Percentiles rank a stretch among this genome's conserved stretches.
Evolutionary conservation across 92 coral and sea anemone genomes (phyloP).

Genomic region (Phenganax marumi): DNA sequence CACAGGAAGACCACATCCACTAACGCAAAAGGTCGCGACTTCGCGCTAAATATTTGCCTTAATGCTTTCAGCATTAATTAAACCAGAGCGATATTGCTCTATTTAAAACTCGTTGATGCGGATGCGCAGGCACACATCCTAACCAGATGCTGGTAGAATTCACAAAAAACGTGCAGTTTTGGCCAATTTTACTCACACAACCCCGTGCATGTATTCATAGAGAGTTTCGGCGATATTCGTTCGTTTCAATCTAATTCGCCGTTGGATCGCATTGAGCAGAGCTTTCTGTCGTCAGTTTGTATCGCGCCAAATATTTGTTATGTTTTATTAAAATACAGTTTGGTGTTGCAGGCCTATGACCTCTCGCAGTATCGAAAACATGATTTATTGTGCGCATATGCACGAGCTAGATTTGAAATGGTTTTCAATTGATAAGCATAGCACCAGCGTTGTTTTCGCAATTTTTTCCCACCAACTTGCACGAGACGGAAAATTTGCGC

Average conservation of each 20-base stretch:
- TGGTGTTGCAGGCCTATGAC: not conserved
- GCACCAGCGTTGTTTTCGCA: not conserved
- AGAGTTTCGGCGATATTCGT: not conserved
- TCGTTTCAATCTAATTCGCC: not conserved
- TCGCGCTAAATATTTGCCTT: not conserved
- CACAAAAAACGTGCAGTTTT: not conserved
- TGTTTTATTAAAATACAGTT: not conserved
- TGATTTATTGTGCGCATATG: no score
- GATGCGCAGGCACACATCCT: not conserved
- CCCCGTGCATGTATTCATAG: not conserved
- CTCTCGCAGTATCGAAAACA: no score
- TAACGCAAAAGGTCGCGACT: not conserved
- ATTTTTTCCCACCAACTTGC: no score
- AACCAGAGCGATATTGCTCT: not conserved
- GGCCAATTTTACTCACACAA: not conserved
- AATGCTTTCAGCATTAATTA: constrained; percentile 40
- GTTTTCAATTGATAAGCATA: not conserved
- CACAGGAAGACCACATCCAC: not conserved
- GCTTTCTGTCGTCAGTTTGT: constrained; percentile 7
- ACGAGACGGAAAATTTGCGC: no score
- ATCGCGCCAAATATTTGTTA: not conserved
- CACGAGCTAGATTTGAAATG: no score
- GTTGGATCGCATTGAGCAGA: not conserved
- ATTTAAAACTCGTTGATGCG: constrained; percentile 37
- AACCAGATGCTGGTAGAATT: not conserved